A percentile compares a stretch with the other conserved stretches of the same genome.
Conservation (phyloP, 2,113 vertebrate genomes). For the Pholis gunnellus region DNA sequence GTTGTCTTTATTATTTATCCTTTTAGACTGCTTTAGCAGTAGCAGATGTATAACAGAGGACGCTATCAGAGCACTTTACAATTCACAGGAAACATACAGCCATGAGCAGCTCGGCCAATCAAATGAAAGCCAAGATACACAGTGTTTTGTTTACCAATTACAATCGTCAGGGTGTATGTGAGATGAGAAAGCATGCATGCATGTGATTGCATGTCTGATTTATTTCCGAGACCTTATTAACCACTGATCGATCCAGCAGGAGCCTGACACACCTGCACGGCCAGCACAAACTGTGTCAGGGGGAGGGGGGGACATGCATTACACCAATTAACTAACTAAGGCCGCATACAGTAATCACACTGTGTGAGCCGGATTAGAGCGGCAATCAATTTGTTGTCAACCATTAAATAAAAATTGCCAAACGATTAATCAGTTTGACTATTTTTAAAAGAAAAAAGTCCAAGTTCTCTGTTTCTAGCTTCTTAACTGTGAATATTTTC, state of each 20-base stretch:
- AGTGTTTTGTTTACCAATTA: constrained; percentile 21
- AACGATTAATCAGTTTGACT: neutral
- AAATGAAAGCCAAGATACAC: neutral
- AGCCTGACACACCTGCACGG: constrained; percentile 52
- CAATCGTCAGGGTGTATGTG: neutral
- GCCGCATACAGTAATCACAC: neutral
- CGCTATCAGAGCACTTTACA: neutral
- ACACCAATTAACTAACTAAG: constrained; percentile 21
- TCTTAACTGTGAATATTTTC: neutral
- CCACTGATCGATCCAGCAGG: constrained; percentile 49
- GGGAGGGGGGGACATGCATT: constrained; percentile 12
- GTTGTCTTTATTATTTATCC: neutral
- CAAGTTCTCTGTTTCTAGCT: neutral
- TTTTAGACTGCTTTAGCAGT: neutral
- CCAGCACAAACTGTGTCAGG: constrained; percentile 21
- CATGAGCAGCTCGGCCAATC: neutral
- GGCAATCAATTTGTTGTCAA: neutral
- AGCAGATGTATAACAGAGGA: neutral
- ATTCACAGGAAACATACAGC: constrained; percentile 4
- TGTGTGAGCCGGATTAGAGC: neutral
- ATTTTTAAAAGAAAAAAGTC: neutral
- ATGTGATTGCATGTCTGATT: constrained; percentile 48
- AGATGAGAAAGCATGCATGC: constrained; percentile 31
- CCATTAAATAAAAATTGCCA: neutral
- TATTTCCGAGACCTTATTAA: constrained; percentile 69